Percentiles rank a stretch among this genome's conserved stretches.
phyloP scores from a whole-genome alignment of 2,113 vertebrate genomes.

The Pseudois nayaur region DNA sequence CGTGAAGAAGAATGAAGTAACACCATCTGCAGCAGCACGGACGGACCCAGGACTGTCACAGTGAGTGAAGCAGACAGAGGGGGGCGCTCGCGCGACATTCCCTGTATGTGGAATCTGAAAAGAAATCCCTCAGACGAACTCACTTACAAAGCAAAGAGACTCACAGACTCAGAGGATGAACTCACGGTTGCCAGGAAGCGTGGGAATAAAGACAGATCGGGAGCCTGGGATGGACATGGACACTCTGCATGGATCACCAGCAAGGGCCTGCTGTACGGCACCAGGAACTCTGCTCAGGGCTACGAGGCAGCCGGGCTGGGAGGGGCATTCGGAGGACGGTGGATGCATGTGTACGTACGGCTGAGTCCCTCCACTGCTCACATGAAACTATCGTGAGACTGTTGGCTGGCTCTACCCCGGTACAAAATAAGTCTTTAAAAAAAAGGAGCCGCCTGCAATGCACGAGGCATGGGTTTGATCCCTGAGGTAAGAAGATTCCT shows the following conservation, averaged over 20 bases:
- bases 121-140: background rate
- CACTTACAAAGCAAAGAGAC: background rate
- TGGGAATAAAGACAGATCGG: accelerated
- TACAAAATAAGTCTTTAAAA: accelerated
- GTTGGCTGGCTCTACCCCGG: background rate
- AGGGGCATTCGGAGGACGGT: background rate
- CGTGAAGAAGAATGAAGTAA: background rate
- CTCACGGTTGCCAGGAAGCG: background rate
- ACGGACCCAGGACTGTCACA: background rate
- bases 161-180: background rate
- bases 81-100: accelerated
- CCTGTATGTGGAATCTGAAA: background rate
- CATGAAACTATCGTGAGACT: accelerated
- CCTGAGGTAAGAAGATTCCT: background rate
- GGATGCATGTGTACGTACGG: accelerated
- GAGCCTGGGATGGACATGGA: background rate
- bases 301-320: accelerated
- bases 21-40: background rate
- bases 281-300: background rate
- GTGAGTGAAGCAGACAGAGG: background rate
- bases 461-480: background rate
- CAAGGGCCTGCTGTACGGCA: accelerated
- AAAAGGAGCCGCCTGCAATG: background rate
- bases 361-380: background rate
- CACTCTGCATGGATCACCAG: background rate